phyloP scores from a whole-genome alignment of 2,888 invertebrate genomes.

The Geophilus truncorum region DNA sequence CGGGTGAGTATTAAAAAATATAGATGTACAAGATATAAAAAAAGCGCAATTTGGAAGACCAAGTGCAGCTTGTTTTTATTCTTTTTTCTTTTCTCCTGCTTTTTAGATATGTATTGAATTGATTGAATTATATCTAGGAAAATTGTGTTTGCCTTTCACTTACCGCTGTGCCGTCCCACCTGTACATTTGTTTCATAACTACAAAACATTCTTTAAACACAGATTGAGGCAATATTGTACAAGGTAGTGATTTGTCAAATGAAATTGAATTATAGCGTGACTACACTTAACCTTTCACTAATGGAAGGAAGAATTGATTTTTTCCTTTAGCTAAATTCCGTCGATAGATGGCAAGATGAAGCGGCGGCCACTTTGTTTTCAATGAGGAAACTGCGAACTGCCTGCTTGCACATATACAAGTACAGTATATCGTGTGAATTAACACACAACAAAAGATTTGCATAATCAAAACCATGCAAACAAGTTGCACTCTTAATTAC shows the following conservation, averaged over 20 bases:
- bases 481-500: no score
- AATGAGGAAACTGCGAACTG: no score
- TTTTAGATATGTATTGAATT: not conserved
- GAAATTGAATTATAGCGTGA: not conserved
- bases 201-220: not conserved
- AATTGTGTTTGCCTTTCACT: not conserved
- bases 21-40: no score
- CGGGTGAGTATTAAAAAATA: not conserved
- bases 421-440: no score
- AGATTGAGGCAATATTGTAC: not conserved
- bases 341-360: not conserved
- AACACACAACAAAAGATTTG: no score
- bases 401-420: not conserved
- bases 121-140: not conserved
- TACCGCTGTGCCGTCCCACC: not conserved
- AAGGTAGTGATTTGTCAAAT: not conserved
- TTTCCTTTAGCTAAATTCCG: not conserved
- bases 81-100: no score
- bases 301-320: not conserved
- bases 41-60: not conserved
- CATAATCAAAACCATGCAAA: no score
- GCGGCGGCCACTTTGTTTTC: no score
- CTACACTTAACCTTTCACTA: not conserved
- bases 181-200: not conserved
- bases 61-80: no score